Base-by-base conservation (phyloP, 2,888 invertebrate species). In the Nycteola revayana region DNA sequence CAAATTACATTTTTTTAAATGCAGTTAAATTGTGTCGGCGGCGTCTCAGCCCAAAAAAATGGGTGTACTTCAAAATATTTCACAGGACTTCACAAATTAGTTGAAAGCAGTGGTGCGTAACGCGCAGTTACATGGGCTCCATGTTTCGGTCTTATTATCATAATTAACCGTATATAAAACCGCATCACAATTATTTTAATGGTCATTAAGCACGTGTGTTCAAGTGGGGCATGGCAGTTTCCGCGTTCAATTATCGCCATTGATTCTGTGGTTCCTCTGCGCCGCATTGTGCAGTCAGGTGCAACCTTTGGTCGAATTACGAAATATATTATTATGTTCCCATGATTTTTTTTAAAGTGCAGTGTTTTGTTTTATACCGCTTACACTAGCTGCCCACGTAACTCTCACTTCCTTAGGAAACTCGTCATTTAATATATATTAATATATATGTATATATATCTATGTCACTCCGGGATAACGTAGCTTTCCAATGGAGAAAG, bases 161-260 rank as follows among this genome's bases (percentile, higher is more conserved):
- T 86, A 83, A 88, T 88, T 86, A 82, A 77, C 71, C 76, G 67
- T 59, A 78, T 80, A 86, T 84, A 86, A 87, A 86, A 84, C 81
- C 75, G 66, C 78, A 62, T 66, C 60, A 59, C 66, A 78, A 82
- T 86, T 84, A 79, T 77, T 78, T 76, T 78, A 81, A 81, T 82
- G 80, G 68, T 71, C 70, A 83, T 82, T 80, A 85, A 85, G 78
- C 87, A 87, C 87, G 86, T 87, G 87, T 69, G 73, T 58, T 52
- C 68, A 66, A 68, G 66, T 74, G 68, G 64, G 68, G 65, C 73
- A 65, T 63, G 70, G 21, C 3, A 66, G 64, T 71, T 77, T 76
- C 69, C 69, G 63, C 53, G 42, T 57, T 46, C 74, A 78, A 86
- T 88, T 88, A 87, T 88, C 87, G 71, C 87, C 79, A 86, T 87